These are phyloP conservation scores for Bombus difficillimus DNA, from an alignment of 1,140 invertebrate species.

Conservation along the genomic window DNA sequence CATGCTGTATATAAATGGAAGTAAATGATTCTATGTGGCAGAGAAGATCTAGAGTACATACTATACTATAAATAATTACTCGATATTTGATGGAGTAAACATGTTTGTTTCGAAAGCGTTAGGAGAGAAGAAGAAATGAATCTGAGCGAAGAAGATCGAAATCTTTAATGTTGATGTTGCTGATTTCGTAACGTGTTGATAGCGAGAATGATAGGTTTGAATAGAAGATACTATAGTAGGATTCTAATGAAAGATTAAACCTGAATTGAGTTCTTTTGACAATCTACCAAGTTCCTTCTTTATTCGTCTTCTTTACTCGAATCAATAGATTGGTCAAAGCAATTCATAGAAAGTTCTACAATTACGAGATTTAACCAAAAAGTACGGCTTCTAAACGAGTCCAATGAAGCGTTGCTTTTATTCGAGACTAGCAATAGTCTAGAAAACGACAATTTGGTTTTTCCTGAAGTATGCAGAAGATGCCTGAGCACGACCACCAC, in stretches of 20 bases:
- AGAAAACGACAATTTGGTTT: background rate
- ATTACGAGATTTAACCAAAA: background rate
- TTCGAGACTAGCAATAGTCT: background rate
- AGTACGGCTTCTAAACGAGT: too few species aligned
- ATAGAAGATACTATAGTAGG: background rate
- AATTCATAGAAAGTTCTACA: background rate
- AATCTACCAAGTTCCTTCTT: background rate
- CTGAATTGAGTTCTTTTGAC: background rate
- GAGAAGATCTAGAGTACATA: too few species aligned
- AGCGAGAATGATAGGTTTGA: too few species aligned
- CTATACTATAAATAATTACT: background rate
- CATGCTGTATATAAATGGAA: too few species aligned
- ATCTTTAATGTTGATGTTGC: background rate
- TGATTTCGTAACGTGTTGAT: too few species aligned
- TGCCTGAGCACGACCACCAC: background rate
- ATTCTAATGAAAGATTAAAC: background rate
- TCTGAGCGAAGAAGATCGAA: background rate
- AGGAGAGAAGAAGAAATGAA: background rate
- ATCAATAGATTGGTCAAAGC: background rate
- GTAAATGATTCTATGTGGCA: too few species aligned
- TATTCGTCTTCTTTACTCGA: background rate
- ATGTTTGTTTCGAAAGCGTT: background rate
- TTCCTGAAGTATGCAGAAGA: background rate
- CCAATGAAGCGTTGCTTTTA: background rate
- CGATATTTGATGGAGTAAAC: background rate